Percentiles rank a stretch among this genome's conserved stretches.
Conservation (phyloP, 2,113 vertebrate genomes). For the Eolophus roseicapilla region DNA sequence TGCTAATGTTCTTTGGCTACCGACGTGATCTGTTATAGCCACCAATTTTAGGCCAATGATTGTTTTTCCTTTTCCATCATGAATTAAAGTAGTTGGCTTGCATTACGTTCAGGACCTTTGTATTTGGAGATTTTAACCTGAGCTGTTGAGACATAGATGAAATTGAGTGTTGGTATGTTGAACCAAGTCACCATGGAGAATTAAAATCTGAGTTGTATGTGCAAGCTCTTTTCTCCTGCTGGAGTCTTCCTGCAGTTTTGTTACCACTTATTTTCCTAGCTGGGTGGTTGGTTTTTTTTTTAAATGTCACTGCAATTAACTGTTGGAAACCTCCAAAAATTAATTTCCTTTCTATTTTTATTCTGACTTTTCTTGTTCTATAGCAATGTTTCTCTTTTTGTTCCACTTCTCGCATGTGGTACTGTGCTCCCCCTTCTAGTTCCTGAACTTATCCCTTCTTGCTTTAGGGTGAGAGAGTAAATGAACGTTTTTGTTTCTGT, state of each 20-base stretch:
- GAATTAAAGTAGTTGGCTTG: background rate
- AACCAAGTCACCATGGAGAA: background rate
- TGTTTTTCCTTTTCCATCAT: background rate
- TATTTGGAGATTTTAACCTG: background rate
- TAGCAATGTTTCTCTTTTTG: background rate
- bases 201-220: background rate
- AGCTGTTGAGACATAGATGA: background rate
- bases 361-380: background rate
- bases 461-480: background rate
- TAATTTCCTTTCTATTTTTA: background rate
- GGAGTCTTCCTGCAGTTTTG: background rate
- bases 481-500: background rate
- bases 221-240: background rate
- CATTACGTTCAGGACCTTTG: background rate
- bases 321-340: background rate
- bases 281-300: background rate
- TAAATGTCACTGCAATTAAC: background rate
- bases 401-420: background rate
- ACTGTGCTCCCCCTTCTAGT: background rate
- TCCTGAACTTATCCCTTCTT: background rate
- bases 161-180: background rate
- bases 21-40: background rate
- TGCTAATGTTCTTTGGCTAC: background rate
- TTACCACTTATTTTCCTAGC: background rate
- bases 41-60: background rate